Evolutionary conservation across 2,797 vertebrate genomes (phyloP).

Genomic region (Neosilurus mollespiculum): DNA sequence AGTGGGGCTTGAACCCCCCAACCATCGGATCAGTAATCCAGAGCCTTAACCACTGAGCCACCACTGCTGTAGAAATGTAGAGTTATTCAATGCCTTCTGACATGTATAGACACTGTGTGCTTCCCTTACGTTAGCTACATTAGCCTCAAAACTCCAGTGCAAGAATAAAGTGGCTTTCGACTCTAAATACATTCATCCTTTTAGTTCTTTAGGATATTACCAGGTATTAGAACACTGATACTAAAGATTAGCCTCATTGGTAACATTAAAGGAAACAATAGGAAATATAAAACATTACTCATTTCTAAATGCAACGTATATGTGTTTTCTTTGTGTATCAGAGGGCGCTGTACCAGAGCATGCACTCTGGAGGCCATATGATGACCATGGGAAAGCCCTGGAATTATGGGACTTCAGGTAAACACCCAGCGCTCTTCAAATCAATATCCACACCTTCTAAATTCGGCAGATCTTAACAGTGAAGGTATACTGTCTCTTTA

Average conservation of each 20-base stretch:
- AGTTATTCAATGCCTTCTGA: neutral
- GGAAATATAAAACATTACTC: neutral
- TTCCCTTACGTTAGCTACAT: neutral
- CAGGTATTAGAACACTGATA: neutral
- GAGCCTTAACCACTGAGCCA: too few relatives aligned
- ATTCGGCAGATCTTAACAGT: neutral
- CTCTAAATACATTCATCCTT: neutral
- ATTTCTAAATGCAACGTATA: neutral
- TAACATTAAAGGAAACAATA: neutral
- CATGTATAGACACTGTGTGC: too few relatives aligned
- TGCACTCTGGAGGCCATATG: conserved; percentile 77
- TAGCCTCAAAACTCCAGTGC: neutral
- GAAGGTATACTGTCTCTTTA: conserved; percentile 10
- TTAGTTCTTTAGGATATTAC: neutral
- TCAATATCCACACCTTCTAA: neutral
- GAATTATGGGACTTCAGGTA: conserved; percentile 77
- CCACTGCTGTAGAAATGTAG: too few relatives aligned
- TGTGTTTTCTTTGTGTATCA: conserved; percentile 54
- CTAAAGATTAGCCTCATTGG: neutral
- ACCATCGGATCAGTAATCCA: too few relatives aligned
- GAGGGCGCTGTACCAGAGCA: conserved; percentile 81
- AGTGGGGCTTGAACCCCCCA: too few relatives aligned
- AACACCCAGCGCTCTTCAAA: conserved; percentile 23
- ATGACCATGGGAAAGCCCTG: conserved; percentile 74
- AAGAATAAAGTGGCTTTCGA: neutral